A percentile compares a stretch with the other conserved stretches of the same genome.
These are phyloP conservation scores for Anoplolepis gracilipes DNA, from an alignment of 1,140 invertebrate genomes.

Conservation along the genomic window DNA sequence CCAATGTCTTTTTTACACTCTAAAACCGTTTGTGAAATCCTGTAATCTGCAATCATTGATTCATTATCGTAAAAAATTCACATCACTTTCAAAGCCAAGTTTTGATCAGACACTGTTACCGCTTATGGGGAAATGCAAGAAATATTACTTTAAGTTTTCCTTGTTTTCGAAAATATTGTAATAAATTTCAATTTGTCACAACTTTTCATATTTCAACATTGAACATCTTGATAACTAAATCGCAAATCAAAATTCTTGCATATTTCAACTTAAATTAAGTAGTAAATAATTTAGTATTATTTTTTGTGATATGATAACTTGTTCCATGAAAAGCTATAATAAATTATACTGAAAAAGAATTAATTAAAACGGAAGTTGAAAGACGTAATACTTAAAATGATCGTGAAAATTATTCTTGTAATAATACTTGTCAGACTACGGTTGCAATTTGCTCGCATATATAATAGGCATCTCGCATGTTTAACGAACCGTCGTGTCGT, in stretches of 20 bases:
- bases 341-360: neutral
- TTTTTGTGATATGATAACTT: neutral
- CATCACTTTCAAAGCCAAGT: neutral
- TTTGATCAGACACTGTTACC: neutral
- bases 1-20: neutral
- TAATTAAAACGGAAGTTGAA: neutral
- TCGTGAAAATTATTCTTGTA: neutral
- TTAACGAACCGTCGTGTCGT: slow-evolving; percentile 3
- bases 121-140: neutral
- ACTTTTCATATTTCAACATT: neutral
- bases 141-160: neutral
- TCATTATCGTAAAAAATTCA: neutral
- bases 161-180: neutral
- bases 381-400: neutral
- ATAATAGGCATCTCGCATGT: slow-evolving; percentile 1
- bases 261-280: neutral
- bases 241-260: neutral
- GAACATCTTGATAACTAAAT: neutral
- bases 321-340: neutral
- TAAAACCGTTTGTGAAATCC: no score
- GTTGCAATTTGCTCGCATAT: neutral
- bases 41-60: slow-evolving; percentile 23
- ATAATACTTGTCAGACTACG: no score
- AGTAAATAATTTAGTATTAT: neutral
- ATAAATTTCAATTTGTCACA: neutral